Evolutionary conservation across 2,113 vertebrate species (phyloP), one percentile per base, ranked within the genome.

Genomic region (Porphyrio hochstetteri): DNA sequence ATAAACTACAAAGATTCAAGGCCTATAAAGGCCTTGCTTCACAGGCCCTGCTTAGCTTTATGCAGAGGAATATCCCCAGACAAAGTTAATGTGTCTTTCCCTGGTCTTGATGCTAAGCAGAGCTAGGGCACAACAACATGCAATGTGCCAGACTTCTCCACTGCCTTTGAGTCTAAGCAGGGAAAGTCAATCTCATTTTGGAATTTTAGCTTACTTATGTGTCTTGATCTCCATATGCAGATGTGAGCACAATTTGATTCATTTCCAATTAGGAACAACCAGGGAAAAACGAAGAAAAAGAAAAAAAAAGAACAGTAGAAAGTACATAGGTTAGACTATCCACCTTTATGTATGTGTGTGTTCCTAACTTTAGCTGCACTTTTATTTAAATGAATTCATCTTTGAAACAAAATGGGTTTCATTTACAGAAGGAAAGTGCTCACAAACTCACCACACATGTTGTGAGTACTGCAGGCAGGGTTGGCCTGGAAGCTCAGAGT

Each of bases 1-100:
- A 88, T 42, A 82, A 95, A 74, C 55, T 50, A 57, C 53, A 90
- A 69, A 69, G 52, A 53, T 48, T 69, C 36, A 80, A 70, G 61
- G 21, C 25, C 21, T 48, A 48, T 5, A 48, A 48, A 48, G 48
- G 48, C 48, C 48, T 91, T 57, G 36, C 59, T 91, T 88, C 55
- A 67, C 5, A 55, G 75, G 40, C 46, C 33, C 63, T 88, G 75
- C 67, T 77, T 59, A 77, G n/a, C 64, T 94, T 93, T 77, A 77
- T 78, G 75, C 16, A 83, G 71, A 67, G 63, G 46, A 69, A 83
- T 69, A 83, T 85, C 52, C 10, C 61, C 31, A 85, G 59, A 44
- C 7, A 36, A 85, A 77, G n/a, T 69, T 64, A 64, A 16, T 25
- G 12, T 72, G 71, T 10, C 17, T 91, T 87, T 89, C 57, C 46